Evolutionary conservation across 2,797 vertebrate genomes (phyloP).

Genomic region (Okamejei kenojei): DNA sequence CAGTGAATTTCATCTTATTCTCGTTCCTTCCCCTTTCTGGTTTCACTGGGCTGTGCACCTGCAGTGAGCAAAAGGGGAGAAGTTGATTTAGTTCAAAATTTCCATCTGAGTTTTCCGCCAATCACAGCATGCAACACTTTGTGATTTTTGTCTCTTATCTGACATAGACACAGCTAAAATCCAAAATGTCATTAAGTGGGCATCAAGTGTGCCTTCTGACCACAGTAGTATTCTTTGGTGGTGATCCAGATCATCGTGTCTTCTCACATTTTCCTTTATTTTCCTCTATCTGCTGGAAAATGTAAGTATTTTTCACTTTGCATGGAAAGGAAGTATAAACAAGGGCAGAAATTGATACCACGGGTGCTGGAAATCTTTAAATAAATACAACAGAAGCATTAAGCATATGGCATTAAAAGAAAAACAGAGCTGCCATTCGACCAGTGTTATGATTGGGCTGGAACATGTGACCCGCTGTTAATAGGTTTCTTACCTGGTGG

Average conservation of each 20-base stretch:
- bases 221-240: neutral
- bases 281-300: neutral
- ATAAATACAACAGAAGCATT: neutral
- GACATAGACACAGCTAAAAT: neutral
- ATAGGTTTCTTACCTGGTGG: too few species aligned
- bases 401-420: neutral
- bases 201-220: neutral
- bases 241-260: neutral
- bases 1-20: neutral
- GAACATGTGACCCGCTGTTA: too few species aligned
- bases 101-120: neutral
- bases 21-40: slow-evolving; percentile 23
- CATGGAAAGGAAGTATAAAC: neutral
- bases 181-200: neutral
- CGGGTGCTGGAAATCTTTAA: neutral
- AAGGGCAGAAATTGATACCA: neutral
- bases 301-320: neutral
- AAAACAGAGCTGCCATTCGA: neutral
- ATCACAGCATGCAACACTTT: neutral
- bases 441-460: too few species aligned
- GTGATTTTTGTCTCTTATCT: neutral
- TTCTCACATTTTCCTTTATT: neutral
- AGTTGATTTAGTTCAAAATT: neutral
- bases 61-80: neutral
- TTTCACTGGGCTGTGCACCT: neutral